These are phyloP conservation scores for Ophion slaviceki DNA, from an alignment of 2,888 invertebrate species.

Conservation along the genomic window DNA sequence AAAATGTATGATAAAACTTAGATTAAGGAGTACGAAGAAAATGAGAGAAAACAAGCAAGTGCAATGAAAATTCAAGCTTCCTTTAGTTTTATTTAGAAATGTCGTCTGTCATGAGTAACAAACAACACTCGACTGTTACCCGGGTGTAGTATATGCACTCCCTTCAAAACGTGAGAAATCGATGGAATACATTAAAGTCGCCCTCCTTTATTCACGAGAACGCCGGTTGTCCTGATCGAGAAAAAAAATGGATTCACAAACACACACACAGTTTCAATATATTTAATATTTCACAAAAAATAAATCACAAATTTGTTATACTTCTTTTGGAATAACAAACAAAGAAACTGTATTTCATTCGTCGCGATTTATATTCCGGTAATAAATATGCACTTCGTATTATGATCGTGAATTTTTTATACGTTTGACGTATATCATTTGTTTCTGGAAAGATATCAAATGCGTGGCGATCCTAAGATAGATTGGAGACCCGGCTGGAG, in stretches of 20 bases:
- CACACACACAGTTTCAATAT: neutral
- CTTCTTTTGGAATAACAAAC: neutral
- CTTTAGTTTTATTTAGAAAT: neutral
- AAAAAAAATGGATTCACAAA: neutral
- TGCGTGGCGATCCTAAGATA: neutral
- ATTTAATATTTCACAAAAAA: neutral
- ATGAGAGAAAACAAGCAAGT: neutral
- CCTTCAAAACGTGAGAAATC: too few relatives aligned
- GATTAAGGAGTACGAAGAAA: neutral
- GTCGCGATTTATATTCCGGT: neutral
- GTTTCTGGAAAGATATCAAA: neutral
- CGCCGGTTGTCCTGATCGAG: neutral
- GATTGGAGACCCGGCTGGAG: neutral
- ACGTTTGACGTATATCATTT: neutral
- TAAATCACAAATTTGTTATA: neutral
- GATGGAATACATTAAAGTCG: too few relatives aligned
- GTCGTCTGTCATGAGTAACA: neutral
- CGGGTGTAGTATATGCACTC: neutral
- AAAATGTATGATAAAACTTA: slow-evolving; percentile 27
- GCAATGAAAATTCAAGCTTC: slow-evolving; percentile 1
- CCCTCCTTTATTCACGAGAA: too few relatives aligned
- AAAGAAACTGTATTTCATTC: neutral
- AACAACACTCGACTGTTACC: neutral
- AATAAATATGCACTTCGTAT: neutral
- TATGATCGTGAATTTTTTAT: neutral